Conservation (phyloP, 2,113 vertebrate species). For the Petroica traversi region DNA sequence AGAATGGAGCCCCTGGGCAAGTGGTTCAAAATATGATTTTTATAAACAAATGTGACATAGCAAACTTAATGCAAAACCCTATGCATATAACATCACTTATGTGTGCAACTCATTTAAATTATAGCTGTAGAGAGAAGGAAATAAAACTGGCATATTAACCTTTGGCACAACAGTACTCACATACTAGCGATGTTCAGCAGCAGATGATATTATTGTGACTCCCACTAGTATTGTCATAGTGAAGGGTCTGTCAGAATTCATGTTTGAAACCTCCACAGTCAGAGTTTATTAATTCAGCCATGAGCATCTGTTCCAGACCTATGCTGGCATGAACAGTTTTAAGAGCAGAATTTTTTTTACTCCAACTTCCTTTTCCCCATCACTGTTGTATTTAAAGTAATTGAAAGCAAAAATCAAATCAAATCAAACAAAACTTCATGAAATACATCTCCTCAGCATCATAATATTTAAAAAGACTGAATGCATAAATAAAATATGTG, state of each 20-base stretch:
- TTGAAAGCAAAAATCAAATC: background rate
- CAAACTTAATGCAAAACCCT: slow-evolving; percentile 73
- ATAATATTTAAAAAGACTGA: background rate
- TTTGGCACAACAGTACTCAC: slow-evolving; percentile 45
- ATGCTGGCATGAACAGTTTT: background rate
- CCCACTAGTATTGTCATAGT: slow-evolving; percentile 8
- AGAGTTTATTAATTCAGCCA: slow-evolving; percentile 53
- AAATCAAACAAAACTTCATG: background rate
- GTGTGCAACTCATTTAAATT: slow-evolving; percentile 70
- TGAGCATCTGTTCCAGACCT: background rate
- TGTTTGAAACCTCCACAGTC: slow-evolving; percentile 37
- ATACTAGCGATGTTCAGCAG: slow-evolving; percentile 27
- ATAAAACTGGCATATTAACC: slow-evolving; percentile 61
- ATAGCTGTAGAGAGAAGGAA: slow-evolving; percentile 59
- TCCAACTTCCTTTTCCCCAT: background rate
- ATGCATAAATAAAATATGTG: background rate
- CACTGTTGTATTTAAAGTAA: background rate
- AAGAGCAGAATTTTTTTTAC: slow-evolving; percentile 22
- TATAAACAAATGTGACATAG: slow-evolving; percentile 77
- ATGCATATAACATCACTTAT: slow-evolving; percentile 65
- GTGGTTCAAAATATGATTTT: slow-evolving; percentile 75
- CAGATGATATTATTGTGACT: slow-evolving; percentile 39
- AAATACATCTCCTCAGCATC: background rate
- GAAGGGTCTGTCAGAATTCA: slow-evolving; percentile 58
- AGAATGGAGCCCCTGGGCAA: slow-evolving; percentile 67